Evolutionary conservation across 2,797 vertebrate genomes (phyloP).

Genomic region (Sebastes diploproa): DNA sequence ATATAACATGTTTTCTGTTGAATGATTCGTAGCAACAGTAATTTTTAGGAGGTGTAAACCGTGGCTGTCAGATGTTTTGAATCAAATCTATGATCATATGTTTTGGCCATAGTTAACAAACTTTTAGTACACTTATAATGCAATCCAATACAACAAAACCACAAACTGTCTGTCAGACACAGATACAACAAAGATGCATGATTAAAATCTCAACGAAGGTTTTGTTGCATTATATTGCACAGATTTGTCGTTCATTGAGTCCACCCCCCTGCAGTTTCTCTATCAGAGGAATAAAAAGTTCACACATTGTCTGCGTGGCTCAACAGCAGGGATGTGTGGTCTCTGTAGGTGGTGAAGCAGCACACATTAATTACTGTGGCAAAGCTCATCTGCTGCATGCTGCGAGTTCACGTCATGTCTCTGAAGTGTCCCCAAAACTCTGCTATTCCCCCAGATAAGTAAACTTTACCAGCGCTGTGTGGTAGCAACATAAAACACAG

Average conservation of each 20-base stretch:
- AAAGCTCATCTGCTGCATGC: constrained; percentile 9
- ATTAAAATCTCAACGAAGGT: not conserved
- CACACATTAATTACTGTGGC: constrained; percentile 40
- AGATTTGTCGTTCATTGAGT: not conserved
- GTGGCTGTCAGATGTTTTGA: not conserved
- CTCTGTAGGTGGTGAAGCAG: constrained; percentile 32
- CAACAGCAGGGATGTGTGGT: constrained; percentile 12
- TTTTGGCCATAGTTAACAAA: too few relatives aligned
- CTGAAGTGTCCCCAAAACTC: not conserved
- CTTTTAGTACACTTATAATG: not conserved
- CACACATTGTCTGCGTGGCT: not conserved
- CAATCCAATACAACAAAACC: not conserved
- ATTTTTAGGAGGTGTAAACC: not conserved
- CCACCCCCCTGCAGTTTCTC: not conserved
- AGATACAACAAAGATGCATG: not conserved
- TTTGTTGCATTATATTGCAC: not conserved
- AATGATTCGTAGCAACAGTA: not conserved
- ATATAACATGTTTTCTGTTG: not conserved
- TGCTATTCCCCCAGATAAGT: not conserved
- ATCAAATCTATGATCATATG: not conserved
- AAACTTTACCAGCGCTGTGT: not conserved
- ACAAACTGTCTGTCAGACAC: not conserved
- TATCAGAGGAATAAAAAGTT: constrained; percentile 14
- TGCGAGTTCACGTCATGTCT: constrained; percentile 3
- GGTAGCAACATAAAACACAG: not conserved